phyloP scores from a whole-genome alignment of 2,797 vertebrate genomes.

The Megalops cyprinoides region DNA sequence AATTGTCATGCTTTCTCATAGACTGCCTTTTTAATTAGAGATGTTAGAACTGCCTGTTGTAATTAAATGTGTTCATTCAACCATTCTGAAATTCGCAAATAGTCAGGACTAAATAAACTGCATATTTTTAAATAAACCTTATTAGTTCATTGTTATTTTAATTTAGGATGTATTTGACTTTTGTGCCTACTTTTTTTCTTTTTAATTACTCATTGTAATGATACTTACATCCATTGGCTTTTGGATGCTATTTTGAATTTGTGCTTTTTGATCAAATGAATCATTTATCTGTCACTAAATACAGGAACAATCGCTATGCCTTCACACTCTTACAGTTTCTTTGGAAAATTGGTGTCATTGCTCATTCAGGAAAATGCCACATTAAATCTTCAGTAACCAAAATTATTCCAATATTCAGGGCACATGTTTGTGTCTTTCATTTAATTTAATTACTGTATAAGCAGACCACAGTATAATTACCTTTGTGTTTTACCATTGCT shows the following conservation, averaged over 20 bases:
- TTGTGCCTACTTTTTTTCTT: conserved; percentile 3
- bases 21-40: not conserved
- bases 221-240: not conserved
- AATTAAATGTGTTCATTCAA: conserved; percentile 37
- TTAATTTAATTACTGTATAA: conserved; percentile 67
- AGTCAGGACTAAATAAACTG: conserved; percentile 25
- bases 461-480: conserved; percentile 72
- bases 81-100: conserved; percentile 31
- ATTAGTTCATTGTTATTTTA: conserved; percentile 34
- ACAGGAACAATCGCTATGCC: not conserved
- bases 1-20: conserved; percentile 29
- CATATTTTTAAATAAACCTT: conserved; percentile 31
- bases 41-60: conserved; percentile 29
- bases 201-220: conserved; percentile 10
- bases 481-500: conserved; percentile 71
- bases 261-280: conserved; percentile 28
- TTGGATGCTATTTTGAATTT: not conserved
- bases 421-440: conserved; percentile 66
- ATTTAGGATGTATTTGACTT: conserved; percentile 27
- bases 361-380: conserved; percentile 56
- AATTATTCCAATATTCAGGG: conserved; percentile 71
- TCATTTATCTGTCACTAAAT: conserved; percentile 8
- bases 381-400: conserved; percentile 69
- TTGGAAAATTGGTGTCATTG: conserved; percentile 24
- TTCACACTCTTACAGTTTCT: conserved; percentile 19